These are phyloP conservation scores for Ancistrus triradiatus DNA, from an alignment of 2,113 vertebrate genomes.

Conservation along the genomic window DNA sequence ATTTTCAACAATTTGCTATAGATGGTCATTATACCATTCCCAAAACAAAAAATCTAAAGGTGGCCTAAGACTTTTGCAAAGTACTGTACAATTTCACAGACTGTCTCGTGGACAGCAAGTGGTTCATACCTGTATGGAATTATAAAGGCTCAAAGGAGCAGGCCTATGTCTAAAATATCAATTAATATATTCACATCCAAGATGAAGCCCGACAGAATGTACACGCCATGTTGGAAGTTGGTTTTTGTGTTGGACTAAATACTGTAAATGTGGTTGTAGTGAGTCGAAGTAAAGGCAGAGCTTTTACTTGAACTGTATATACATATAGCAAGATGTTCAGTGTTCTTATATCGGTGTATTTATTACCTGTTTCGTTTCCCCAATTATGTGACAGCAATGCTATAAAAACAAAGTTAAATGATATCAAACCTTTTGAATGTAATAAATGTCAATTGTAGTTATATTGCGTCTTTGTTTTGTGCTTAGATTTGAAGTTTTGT, in stretches of 20 bases:
- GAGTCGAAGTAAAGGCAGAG: conserved; percentile 39
- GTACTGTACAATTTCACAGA: too few relatives aligned
- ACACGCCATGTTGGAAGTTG: background rate
- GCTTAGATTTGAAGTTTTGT: too few relatives aligned
- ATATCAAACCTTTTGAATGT: conserved; percentile 54
- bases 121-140: too few relatives aligned
- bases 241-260: conserved; percentile 26
- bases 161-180: too few relatives aligned
- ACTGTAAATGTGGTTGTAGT: conserved; percentile 42
- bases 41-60: too few relatives aligned
- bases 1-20: too few relatives aligned
- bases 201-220: background rate
- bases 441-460: conserved; percentile 40
- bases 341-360: conserved; percentile 47
- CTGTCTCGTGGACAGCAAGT: too few relatives aligned
- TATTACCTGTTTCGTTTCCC: conserved; percentile 39
- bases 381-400: conserved; percentile 40
- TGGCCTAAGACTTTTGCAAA: too few relatives aligned
- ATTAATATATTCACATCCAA: background rate
- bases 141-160: too few relatives aligned
- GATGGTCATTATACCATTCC: too few relatives aligned
- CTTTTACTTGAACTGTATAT: conserved; percentile 54
- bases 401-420: conserved; percentile 48
- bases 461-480: conserved; percentile 3
- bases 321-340: conserved; percentile 13